A percentile compares a stretch with the other conserved stretches of the same genome.
These are phyloP conservation scores for Smutsia gigantea DNA, from an alignment of 2,797 vertebrate species.

Conservation along the genomic window DNA sequence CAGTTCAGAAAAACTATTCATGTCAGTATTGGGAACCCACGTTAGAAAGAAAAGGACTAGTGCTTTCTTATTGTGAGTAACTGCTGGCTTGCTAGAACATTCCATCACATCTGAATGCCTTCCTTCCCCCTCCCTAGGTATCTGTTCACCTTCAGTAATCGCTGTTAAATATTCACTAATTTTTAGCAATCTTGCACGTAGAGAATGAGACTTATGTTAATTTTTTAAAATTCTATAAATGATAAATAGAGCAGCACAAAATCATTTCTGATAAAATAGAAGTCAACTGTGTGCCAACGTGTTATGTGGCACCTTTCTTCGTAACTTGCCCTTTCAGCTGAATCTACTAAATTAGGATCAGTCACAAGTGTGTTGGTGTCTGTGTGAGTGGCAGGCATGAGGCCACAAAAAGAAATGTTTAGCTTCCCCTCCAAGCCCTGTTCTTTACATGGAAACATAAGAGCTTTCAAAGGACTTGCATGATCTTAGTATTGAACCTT, in stretches of 20 bases:
- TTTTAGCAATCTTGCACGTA: not conserved
- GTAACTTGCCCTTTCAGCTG: not conserved
- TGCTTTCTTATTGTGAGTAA: not conserved
- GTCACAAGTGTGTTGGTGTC: not conserved
- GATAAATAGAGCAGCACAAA: not conserved
- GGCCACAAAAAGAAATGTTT: not conserved
- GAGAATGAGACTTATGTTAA: not conserved
- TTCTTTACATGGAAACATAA: not conserved
- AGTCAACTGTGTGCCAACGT: not conserved
- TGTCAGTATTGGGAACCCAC: not conserved
- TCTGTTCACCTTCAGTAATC: not conserved
- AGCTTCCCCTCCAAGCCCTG: not conserved
- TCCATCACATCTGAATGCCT: not conserved
- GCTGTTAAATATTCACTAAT: not conserved
- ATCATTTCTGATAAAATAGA: not conserved
- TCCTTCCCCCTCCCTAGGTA: no score
- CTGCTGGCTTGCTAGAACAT: not conserved
- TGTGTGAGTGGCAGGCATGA: not conserved
- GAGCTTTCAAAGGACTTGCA: not conserved
- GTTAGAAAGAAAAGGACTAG: not conserved
- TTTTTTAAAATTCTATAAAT: slow-evolving; percentile 9
- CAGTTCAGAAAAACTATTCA: not conserved
- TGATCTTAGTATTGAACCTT: not conserved
- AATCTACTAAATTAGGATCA: not conserved
- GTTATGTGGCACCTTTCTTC: not conserved